A percentile compares a stretch with the other conserved stretches of the same genome.
Conservation (phyloP, 2,888 invertebrate species). For the Campopleginae sp. region DNA sequence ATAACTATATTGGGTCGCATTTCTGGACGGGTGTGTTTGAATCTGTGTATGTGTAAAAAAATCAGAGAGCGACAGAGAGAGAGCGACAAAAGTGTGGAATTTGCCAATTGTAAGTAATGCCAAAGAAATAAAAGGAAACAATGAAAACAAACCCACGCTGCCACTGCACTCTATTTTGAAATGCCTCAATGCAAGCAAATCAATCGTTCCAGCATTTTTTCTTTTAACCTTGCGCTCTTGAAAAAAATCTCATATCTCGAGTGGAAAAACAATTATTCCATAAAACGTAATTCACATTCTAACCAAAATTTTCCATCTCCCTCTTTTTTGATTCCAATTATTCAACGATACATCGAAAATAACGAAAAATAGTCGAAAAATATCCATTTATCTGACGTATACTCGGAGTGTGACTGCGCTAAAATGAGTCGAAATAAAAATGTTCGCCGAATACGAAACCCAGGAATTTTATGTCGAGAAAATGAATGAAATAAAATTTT, state of each 20-base stretch:
- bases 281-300: background rate
- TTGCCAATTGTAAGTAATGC: constrained; percentile 62
- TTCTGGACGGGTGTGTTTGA: constrained; percentile 1
- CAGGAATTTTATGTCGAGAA: constrained; percentile 70
- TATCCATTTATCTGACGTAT: constrained; percentile 37
- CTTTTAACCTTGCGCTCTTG: background rate
- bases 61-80: constrained; percentile 32
- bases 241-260: background rate
- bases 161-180: constrained; percentile 54
- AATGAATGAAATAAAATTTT: constrained; percentile 53
- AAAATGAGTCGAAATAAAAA: constrained; percentile 71
- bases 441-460: constrained; percentile 74
- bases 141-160: constrained; percentile 35
- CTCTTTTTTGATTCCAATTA: background rate
- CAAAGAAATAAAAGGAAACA: constrained; percentile 29
- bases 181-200: constrained; percentile 30
- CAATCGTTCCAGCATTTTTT: constrained; percentile 6
- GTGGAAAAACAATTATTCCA: background rate
- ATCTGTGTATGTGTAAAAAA: background rate
- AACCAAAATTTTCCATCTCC: background rate
- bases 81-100: constrained; percentile 37
- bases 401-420: constrained; percentile 70
- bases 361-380: background rate
- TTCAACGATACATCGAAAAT: constrained; percentile 7
- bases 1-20: constrained; percentile 20